These are phyloP conservation scores for Delphinus delphis DNA, from an alignment of 2,113 vertebrate genomes.

Conservation along the genomic window DNA sequence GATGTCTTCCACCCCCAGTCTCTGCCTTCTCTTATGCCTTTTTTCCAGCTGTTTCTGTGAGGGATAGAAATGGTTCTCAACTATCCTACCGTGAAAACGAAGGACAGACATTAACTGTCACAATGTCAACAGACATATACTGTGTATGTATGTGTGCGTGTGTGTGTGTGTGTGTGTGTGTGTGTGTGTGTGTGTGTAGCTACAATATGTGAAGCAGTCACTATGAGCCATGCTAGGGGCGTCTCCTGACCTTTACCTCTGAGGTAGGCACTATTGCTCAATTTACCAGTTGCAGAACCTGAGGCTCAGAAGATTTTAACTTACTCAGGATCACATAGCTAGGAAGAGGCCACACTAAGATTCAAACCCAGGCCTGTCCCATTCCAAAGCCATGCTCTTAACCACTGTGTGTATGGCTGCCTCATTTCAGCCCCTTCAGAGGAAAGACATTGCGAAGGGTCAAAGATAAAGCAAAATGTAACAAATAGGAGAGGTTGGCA, in stretches of 20 bases:
- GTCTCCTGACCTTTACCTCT: not conserved
- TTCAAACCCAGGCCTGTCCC: not conserved
- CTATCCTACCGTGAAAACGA: not conserved
- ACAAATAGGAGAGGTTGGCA: not conserved
- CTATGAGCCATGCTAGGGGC: not conserved
- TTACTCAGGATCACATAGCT: not conserved
- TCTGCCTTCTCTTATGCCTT: not conserved
- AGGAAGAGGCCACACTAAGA: not conserved
- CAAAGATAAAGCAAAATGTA: slow-evolving; percentile 6
- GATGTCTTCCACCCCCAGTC: not conserved
- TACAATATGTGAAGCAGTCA: not conserved
- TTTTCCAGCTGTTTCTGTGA: not conserved
- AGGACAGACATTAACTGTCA: not conserved
- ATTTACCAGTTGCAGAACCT: not conserved
- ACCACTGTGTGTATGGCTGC: accelerated
- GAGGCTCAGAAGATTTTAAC: not conserved
- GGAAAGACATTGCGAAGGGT: not conserved
- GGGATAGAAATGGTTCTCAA: not conserved
- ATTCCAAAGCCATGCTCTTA: not conserved
- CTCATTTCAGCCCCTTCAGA: not conserved
- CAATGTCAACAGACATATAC: not conserved
- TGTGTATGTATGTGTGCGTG: not conserved
- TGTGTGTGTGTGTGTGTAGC: not conserved
- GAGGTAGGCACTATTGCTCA: not conserved
- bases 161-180: too few species aligned